Percentiles rank a stretch among this genome's conserved stretches.
Evolutionary conservation across 2,888 invertebrate species (phyloP).

Genomic region (Eristalis pertinax): DNA sequence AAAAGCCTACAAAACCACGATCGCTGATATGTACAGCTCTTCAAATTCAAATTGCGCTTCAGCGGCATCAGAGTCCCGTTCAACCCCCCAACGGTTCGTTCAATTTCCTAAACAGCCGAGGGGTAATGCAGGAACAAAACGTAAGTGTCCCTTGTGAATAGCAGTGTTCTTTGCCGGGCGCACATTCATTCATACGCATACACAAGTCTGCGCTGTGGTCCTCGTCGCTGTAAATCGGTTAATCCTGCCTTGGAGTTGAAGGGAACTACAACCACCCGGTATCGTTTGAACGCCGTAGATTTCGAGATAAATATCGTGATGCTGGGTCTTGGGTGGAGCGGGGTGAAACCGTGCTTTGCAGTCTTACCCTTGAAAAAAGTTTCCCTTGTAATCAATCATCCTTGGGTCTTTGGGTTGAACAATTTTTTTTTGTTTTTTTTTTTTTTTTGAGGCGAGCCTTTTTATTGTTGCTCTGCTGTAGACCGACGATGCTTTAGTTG

Average conservation of each 20-base stretch:
- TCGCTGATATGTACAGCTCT: slow-evolving; percentile 38
- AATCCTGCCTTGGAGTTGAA: slow-evolving; percentile 36
- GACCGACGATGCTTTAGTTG: slow-evolving; percentile 7
- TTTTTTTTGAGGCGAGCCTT: slow-evolving; percentile 53
- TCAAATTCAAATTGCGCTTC: slow-evolving; percentile 34
- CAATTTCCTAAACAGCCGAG: slow-evolving; percentile 34
- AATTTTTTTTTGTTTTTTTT: not conserved
- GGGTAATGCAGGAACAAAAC: slow-evolving; percentile 38
- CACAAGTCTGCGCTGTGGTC: slow-evolving; percentile 31
- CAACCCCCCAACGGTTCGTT: not conserved
- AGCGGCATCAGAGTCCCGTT: not conserved
- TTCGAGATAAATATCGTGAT: slow-evolving; percentile 55
- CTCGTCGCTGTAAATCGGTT: slow-evolving; percentile 33
- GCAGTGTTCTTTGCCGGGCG: not conserved
- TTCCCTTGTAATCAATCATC: slow-evolving; percentile 72
- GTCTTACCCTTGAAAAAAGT: slow-evolving; percentile 73
- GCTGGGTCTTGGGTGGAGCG: slow-evolving; percentile 69
- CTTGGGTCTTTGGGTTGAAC: slow-evolving; percentile 50
- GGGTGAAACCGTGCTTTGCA: slow-evolving; percentile 71
- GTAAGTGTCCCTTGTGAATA: slow-evolving; percentile 49
- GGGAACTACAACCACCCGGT: slow-evolving; percentile 38
- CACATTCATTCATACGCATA: not conserved
- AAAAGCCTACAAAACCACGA: slow-evolving; percentile 36
- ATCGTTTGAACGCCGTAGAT: slow-evolving; percentile 64
- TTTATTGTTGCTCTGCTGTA: slow-evolving; percentile 43